A percentile compares a stretch with the other conserved stretches of the same genome.
These are phyloP conservation scores for Brachyhypopomus gauderio DNA, from an alignment of 2,113 vertebrate genomes.

Conservation along the genomic window DNA sequence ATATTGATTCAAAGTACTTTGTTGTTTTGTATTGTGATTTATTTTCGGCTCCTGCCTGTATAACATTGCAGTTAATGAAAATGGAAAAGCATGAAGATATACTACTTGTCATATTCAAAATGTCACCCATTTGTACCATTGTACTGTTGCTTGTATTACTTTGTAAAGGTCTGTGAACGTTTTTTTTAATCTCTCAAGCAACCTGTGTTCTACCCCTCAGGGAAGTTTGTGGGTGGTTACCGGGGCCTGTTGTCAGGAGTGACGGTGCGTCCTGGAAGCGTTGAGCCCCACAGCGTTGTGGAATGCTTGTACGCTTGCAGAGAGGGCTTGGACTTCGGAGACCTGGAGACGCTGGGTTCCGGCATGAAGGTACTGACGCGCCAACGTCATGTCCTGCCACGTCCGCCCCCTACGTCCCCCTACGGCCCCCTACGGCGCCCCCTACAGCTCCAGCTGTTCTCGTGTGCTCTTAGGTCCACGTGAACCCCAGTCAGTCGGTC, in stretches of 20 bases:
- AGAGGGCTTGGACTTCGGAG: conserved; percentile 96
- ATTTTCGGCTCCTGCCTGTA: too few species aligned
- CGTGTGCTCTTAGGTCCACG: conserved; percentile 83
- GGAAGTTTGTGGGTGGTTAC: conserved; percentile 87
- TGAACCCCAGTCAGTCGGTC: conserved; percentile 96
- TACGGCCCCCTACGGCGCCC: not conserved
- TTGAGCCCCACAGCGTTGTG: conserved; percentile 96
- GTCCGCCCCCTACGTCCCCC: too few species aligned
- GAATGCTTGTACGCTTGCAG: conserved; percentile 98
- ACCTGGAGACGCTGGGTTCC: conserved; percentile 96
- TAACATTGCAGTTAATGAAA: too few species aligned
- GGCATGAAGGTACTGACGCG: conserved; percentile 91
- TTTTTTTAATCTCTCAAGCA: not conserved
- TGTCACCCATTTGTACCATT: not conserved
- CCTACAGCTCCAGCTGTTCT: conserved; percentile 20
- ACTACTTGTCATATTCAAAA: too few species aligned
- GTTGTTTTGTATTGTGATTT: too few species aligned
- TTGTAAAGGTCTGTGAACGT: conserved; percentile 37
- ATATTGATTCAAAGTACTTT: too few species aligned
- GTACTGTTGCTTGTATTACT: not conserved
- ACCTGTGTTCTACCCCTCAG: conserved; percentile 51
- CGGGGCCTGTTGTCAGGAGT: conserved; percentile 96
- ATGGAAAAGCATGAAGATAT: too few species aligned
- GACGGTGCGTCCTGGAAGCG: conserved; percentile 91
- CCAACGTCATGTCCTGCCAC: not conserved